Conservation (phyloP, 2,797 vertebrate species). For the Enteromius mattozi region DNA sequence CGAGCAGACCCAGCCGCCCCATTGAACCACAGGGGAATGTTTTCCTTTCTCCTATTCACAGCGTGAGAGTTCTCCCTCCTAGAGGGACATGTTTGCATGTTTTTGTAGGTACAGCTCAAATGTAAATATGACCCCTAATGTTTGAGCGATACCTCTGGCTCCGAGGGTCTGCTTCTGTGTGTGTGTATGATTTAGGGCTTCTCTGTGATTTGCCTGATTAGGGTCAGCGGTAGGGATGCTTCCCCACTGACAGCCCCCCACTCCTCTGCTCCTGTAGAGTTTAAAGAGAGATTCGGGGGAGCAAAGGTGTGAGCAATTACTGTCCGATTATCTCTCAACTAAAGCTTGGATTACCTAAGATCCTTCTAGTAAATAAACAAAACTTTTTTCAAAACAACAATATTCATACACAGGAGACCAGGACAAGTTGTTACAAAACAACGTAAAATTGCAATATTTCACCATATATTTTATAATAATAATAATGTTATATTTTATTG, state of each 20-base stretch:
- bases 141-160: conserved; percentile 63
- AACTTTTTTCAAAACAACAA: not conserved
- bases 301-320: conserved; percentile 43
- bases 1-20: not conserved
- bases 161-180: conserved; percentile 59
- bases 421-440: not conserved
- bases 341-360: conserved; percentile 19
- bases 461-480: not conserved
- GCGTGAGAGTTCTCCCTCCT: conserved; percentile 58
- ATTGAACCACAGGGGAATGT: conserved; percentile 52
- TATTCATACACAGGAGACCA: not conserved
- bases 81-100: conserved; percentile 68
- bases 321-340: conserved; percentile 35
- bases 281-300: conserved; percentile 26
- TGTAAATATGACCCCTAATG: conserved; percentile 66
- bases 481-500: not conserved
- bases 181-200: conserved; percentile 56
- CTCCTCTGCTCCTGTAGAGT: conserved; percentile 40
- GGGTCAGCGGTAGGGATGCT: conserved; percentile 46
- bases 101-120: conserved; percentile 69
- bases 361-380: conserved; percentile 29
- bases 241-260: conserved; percentile 26
- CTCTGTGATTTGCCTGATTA: conserved; percentile 62
- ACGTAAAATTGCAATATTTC: not conserved
- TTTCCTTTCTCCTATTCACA: conserved; percentile 55